phyloP scores from a whole-genome alignment of 2,888 invertebrate species.

The Temnothorax rugatulus region DNA sequence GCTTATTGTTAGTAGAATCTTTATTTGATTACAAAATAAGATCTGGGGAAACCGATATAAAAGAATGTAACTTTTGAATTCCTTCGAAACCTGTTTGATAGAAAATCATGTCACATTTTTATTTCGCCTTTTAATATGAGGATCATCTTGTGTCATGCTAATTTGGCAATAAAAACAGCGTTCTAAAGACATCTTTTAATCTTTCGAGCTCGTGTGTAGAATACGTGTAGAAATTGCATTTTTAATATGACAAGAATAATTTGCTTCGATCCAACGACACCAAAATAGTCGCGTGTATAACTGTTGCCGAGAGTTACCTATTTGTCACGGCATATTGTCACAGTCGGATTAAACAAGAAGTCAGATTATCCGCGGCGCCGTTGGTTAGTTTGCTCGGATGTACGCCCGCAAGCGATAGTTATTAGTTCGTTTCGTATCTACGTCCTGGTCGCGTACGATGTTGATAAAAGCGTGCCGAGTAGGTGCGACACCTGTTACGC shows the following conservation, averaged over 20 bases:
- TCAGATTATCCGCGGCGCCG: conserved; percentile 1
- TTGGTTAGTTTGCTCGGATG: neutral
- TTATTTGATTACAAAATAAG: neutral
- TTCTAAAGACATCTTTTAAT: neutral
- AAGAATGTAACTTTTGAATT: neutral
- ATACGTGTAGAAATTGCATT: neutral
- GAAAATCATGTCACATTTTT: neutral
- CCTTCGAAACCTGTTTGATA: neutral
- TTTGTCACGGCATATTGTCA: neutral
- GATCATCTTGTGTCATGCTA: neutral
- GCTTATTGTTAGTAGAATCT: neutral
- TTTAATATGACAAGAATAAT: conserved; percentile 2
- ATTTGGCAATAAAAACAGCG: neutral
- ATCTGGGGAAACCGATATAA: neutral
- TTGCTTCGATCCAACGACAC: neutral
- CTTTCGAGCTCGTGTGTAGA: neutral
- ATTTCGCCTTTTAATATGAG: neutral
- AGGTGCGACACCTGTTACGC: conserved; percentile 69
- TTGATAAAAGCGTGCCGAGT: conserved; percentile 62
- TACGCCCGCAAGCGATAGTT: neutral
- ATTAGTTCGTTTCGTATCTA: conserved; percentile 3
- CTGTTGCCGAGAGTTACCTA: neutral
- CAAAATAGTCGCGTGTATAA: neutral
- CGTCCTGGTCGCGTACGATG: conserved; percentile 43
- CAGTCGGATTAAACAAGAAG: neutral